Evolutionary conservation across 2,113 vertebrate genomes (phyloP).

Genomic region (Muntiacus reevesi): DNA sequence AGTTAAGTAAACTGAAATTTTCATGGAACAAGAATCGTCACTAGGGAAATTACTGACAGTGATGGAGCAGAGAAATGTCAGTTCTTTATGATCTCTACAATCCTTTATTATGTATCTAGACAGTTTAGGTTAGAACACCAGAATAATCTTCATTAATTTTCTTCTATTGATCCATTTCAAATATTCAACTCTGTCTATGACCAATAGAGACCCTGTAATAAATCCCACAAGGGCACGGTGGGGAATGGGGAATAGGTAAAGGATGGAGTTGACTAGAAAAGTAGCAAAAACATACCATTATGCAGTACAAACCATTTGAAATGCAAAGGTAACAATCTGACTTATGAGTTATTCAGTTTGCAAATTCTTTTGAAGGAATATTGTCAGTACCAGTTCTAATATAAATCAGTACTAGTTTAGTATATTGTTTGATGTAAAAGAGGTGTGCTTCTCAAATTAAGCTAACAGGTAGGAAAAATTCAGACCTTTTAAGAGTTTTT

Average conservation of each 20-base stretch:
- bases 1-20: constrained; percentile 11
- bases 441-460: not conserved
- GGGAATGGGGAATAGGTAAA: not conserved
- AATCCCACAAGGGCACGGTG: not conserved
- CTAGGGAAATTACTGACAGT: not conserved
- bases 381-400: not conserved
- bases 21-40: not conserved
- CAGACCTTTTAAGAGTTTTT: not conserved
- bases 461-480: not conserved
- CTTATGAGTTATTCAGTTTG: not conserved
- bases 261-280: not conserved
- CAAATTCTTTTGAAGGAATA: not conserved
- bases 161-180: not conserved
- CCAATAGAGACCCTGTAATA: not conserved
- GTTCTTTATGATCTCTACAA: not conserved
- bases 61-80: not conserved
- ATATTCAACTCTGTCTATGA: not conserved
- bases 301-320: not conserved
- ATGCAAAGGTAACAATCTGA: not conserved
- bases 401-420: not conserved
- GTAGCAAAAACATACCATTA: not conserved
- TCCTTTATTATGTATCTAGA: not conserved
- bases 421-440: not conserved
- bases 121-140: not conserved
- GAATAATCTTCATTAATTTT: not conserved